Conservation (phyloP, 2,797 vertebrate species). For the Apodemus agrarius region DNA sequence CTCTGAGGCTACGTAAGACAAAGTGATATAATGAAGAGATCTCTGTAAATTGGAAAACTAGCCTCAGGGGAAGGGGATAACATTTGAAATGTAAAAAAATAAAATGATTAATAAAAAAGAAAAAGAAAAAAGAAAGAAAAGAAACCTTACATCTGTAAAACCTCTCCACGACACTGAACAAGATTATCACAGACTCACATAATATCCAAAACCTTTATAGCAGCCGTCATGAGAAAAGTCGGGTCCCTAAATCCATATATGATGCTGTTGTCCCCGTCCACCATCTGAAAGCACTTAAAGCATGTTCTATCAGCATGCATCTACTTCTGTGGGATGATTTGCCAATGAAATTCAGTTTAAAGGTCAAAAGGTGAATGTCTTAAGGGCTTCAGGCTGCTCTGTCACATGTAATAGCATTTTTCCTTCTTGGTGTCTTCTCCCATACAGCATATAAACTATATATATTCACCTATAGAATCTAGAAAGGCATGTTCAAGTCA, state of each 20-base stretch:
- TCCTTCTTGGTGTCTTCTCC: background rate
- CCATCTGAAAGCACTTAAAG: background rate
- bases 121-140: no score
- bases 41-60: conserved; percentile 18
- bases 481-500: background rate
- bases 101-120: background rate
- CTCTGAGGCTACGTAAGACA: background rate
- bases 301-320: background rate
- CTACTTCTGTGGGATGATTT: background rate
- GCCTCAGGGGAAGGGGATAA: background rate
- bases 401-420: background rate
- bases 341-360: conserved; percentile 42
- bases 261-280: background rate
- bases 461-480: background rate
- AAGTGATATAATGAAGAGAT: background rate
- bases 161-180: background rate
- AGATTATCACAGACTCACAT: conserved; percentile 5
- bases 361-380: conserved; percentile 4
- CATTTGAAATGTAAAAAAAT: background rate
- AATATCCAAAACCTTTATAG: conserved; percentile 1
- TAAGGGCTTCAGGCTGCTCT: background rate
- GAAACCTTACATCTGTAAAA: conserved; percentile 26
- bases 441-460: background rate
- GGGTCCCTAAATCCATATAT: background rate
- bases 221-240: background rate